Base-by-base conservation (phyloP, 2,797 vertebrate genomes). In the Rhinoraja longicauda region DNA sequence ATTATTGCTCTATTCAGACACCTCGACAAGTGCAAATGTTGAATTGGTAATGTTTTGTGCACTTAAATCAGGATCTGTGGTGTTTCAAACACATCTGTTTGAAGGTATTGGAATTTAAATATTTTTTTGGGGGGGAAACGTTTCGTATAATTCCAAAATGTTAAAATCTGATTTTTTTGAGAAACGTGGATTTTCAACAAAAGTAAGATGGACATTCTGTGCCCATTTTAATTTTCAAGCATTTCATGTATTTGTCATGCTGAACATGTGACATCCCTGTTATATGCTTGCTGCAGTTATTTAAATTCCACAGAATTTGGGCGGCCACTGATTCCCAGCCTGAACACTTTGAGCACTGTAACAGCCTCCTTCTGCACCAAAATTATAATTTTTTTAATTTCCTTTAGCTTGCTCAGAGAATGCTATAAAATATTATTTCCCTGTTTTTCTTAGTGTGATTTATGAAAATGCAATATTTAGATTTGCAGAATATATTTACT, bases 201-300 rank as follows among this genome's bases (percentile, higher is more conserved):
- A 90, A 62, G 1, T 90, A 10, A 29, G 24, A 91, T 29, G 67
- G 45, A 45, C 32, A 53, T 73, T 2, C 17, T 53, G 70, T 21
- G 67, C 12, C 67, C 15, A 29, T 10, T 32, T 39, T 75, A 57
- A 29, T 26, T 91, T 39, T 53, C 12, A 91, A 29, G n/a, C 57
- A 91, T 39, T 53, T 92, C 8, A 72, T 45, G 12, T 12, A 91
- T 26, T 91, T 53, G 3, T 39, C 67, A 73, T 72, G 19, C 64
- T 45, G 45, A 91, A 73, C 24, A 73, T 92, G 90, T 92, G 90
- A 92, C 90, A 92, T 92, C 90, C 90, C 90, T 92, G 64, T 92
- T 92, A 53, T 92, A 45, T 75, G 67, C 84, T 92, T 92, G 90
- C 67, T 75, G 70, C 90, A 91, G 24, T 29, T 70, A 73, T 13